These are phyloP conservation scores for Caenorhabditis japonica DNA, from an alignment of 2,888 invertebrate genomes.

Conservation along the genomic window DNA sequence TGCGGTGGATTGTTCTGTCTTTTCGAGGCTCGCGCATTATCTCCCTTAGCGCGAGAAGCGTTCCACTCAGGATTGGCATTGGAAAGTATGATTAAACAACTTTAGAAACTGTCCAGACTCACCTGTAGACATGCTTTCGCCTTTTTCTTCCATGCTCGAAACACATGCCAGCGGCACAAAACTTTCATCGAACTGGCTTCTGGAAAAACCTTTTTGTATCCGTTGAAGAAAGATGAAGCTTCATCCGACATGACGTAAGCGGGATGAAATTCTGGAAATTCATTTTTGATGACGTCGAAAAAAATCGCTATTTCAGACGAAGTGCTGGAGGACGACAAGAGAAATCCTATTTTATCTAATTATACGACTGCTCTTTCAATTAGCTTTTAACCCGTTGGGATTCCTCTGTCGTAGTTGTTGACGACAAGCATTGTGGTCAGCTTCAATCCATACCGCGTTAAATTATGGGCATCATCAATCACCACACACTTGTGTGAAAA, in stretches of 20 bases:
- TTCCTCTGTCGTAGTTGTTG: conserved; percentile 6
- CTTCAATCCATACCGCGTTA: conserved; percentile 11
- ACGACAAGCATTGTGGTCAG: conserved; percentile 23
- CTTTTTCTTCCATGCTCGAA: conserved; percentile 19
- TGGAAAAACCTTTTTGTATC: background rate
- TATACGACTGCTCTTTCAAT: background rate
- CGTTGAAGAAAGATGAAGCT: conserved; percentile 16
- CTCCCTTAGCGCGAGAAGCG: background rate
- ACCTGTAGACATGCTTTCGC: conserved; percentile 5
- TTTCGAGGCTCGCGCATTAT: background rate
- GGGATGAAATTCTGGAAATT: background rate
- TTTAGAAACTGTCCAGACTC: background rate
- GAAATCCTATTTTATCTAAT: conserved; percentile 11
- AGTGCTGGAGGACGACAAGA: conserved; percentile 3
- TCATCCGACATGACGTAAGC: conserved; percentile 25
- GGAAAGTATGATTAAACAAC: too few relatives aligned
- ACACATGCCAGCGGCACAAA: conserved; percentile 23
- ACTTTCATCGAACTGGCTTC: background rate
- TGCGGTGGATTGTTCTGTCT: background rate
- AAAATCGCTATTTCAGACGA: conserved; percentile 2
- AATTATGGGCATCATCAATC: conserved; percentile 31
- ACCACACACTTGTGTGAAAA: conserved; percentile 1
- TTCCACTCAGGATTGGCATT: background rate
- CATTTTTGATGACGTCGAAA: too few relatives aligned
- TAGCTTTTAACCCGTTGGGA: conserved; percentile 21